Conservation (phyloP, 2,888 invertebrate species). For the Graphium colonna region DNA sequence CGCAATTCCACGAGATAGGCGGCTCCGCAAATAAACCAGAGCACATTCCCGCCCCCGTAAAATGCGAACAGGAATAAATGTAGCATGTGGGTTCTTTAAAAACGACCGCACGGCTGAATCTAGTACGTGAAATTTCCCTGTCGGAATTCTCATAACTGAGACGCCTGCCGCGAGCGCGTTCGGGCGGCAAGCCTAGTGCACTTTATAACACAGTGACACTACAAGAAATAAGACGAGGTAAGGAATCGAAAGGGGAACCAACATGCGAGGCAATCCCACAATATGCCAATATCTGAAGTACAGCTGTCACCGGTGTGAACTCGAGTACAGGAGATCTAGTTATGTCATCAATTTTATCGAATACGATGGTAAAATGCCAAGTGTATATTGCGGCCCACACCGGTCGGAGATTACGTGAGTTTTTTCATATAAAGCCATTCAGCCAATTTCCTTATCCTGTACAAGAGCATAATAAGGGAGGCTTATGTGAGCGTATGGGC, state of each 20-base stretch:
- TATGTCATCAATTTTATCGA: slow-evolving; percentile 44
- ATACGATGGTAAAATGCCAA: slow-evolving; percentile 51
- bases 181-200: slow-evolving; percentile 41
- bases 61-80: slow-evolving; percentile 73
- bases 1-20: slow-evolving; percentile 75
- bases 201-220: slow-evolving; percentile 49
- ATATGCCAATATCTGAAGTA: neutral
- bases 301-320: neutral
- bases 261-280: neutral
- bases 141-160: slow-evolving; percentile 75
- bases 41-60: slow-evolving; percentile 75
- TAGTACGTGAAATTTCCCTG: slow-evolving; percentile 70
- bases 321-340: slow-evolving; percentile 1
- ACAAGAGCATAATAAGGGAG: slow-evolving; percentile 74
- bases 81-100: slow-evolving; percentile 67
- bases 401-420: slow-evolving; percentile 71
- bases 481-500: slow-evolving; percentile 74
- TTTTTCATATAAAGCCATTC: slow-evolving; percentile 77
- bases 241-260: no score
- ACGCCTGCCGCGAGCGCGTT: slow-evolving; percentile 46
- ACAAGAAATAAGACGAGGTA: neutral
- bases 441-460: slow-evolving; percentile 78
- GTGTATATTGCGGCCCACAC: slow-evolving; percentile 67
- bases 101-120: slow-evolving; percentile 69
- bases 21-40: slow-evolving; percentile 73